phyloP scores from a whole-genome alignment of 2,888 invertebrate species.

The Eupithecia vulgata region DNA sequence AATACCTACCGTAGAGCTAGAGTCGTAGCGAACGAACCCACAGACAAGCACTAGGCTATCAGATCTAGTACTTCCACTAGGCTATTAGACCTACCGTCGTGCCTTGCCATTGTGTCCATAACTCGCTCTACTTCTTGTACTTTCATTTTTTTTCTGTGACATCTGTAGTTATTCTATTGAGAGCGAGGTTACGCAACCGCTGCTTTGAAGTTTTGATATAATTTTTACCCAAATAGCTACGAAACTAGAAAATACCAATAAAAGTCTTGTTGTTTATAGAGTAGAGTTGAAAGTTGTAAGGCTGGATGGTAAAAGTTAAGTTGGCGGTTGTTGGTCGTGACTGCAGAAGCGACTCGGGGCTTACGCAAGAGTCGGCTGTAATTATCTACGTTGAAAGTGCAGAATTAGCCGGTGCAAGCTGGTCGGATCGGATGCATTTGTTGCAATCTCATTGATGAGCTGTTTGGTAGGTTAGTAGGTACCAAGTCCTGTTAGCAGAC shows the following conservation, averaged over 20 bases:
- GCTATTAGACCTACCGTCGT: not conserved
- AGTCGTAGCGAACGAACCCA: not conserved
- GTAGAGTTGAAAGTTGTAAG: slow-evolving; percentile 44
- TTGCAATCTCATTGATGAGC: slow-evolving; percentile 21
- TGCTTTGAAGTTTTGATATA: slow-evolving; percentile 80
- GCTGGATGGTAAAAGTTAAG: slow-evolving; percentile 39
- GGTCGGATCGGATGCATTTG: slow-evolving; percentile 35
- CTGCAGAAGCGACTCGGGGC: slow-evolving; percentile 74
- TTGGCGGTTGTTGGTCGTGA: slow-evolving; percentile 71
- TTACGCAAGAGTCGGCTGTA: slow-evolving; percentile 77
- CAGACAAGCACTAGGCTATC: not conserved
- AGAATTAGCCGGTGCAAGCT: slow-evolving; percentile 65
- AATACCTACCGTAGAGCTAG: no score
- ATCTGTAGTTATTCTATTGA: slow-evolving; percentile 80
- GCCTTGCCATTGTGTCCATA: slow-evolving; percentile 75
- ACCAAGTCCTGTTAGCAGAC: no score
- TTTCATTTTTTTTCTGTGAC: slow-evolving; percentile 81
- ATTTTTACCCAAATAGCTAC: slow-evolving; percentile 65
- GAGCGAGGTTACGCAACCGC: slow-evolving; percentile 80
- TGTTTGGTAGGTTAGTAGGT: not conserved
- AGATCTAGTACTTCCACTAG: not conserved
- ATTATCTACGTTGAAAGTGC: slow-evolving; percentile 80
- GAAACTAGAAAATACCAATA: slow-evolving; percentile 40
- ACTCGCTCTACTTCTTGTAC: slow-evolving; percentile 77
- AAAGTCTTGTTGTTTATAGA: not conserved